Conservation (phyloP, 1,140 invertebrate species). For the Triops cancriformis region DNA sequence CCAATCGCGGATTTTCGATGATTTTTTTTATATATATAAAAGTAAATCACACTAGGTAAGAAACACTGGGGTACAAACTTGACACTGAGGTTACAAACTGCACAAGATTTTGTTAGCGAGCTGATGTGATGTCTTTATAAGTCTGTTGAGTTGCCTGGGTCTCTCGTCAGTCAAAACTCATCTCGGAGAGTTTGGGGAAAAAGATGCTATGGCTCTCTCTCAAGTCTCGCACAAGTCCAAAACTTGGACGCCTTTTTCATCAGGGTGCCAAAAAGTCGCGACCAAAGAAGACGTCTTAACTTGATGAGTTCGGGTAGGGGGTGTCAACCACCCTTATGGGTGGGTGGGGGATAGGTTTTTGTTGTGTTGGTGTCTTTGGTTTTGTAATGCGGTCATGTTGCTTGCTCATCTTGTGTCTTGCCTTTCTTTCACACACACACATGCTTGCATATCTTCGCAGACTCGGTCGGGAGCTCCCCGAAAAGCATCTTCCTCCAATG, state of each 20-base stretch:
- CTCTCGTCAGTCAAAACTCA: conserved; percentile 9
- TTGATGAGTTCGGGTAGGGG: not conserved
- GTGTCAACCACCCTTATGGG: not conserved
- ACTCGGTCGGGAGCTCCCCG: not conserved
- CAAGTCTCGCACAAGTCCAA: not conserved
- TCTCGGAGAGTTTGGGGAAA: not conserved
- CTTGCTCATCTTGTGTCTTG: conserved; percentile 11
- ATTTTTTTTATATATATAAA: too few species aligned
- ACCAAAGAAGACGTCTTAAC: not conserved
- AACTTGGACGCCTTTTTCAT: conserved; percentile 5
- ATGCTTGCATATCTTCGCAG: not conserved
- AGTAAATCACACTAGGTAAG: too few species aligned
- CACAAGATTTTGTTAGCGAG: not conserved
- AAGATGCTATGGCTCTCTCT: not conserved
- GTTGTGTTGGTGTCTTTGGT: not conserved
- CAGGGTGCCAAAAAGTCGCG: conserved; percentile 12
- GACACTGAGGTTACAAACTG: not conserved
- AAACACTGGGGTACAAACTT: not conserved
- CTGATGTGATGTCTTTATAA: conserved; percentile 2
- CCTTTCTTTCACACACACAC: not conserved
- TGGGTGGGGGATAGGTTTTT: not conserved
- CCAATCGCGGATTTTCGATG: too few species aligned
- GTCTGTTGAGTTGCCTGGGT: not conserved
- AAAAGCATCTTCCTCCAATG: not conserved
- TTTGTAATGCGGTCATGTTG: conserved; percentile 9